Conservation (phyloP, 2,888 invertebrate species). For the Phyllotreta cruciferae region DNA sequence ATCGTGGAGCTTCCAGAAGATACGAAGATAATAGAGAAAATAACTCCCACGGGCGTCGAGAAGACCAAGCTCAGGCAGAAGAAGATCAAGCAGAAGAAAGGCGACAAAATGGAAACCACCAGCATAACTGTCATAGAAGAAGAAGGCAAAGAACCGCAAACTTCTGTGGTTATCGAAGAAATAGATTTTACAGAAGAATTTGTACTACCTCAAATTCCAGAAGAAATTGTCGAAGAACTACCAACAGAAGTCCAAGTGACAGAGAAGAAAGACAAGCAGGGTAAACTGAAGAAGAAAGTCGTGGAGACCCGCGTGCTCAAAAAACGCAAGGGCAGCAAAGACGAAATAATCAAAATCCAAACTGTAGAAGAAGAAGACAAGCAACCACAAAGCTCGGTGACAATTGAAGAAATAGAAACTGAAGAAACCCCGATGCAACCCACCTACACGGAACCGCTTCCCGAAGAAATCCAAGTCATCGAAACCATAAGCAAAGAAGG, state of each 20-base stretch:
- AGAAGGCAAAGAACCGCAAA: constrained; percentile 47
- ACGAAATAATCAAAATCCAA: constrained; percentile 55
- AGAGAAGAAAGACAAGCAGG: constrained; percentile 43
- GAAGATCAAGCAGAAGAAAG: constrained; percentile 58
- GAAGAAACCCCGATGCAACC: constrained; percentile 33
- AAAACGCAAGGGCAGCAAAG: constrained; percentile 51
- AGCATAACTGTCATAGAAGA: constrained; percentile 49
- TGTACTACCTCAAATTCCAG: constrained; percentile 36
- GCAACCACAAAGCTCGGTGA: constrained; percentile 58
- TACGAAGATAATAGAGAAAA: constrained; percentile 30
- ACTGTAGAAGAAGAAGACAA: constrained; percentile 58
- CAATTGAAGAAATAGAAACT: constrained; percentile 51
- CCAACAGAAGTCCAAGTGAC: constrained; percentile 48
- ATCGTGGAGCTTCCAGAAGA: constrained; percentile 40
- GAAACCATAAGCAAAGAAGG: constrained; percentile 56
- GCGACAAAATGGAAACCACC: constrained; percentile 56
- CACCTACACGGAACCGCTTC: constrained; percentile 45
- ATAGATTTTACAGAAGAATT: constrained; percentile 45
- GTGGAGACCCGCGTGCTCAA: constrained; percentile 54
- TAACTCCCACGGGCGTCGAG: constrained; percentile 34
- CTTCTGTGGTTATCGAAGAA: constrained; percentile 47
- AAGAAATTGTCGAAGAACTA: constrained; percentile 47
- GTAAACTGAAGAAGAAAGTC: constrained; percentile 45
- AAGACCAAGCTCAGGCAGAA: constrained; percentile 56
- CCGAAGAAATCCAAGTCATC: constrained; percentile 46